Evolutionary conservation across 2,797 vertebrate genomes (phyloP).

Genomic region (Pipistrellus pipistrellus): DNA sequence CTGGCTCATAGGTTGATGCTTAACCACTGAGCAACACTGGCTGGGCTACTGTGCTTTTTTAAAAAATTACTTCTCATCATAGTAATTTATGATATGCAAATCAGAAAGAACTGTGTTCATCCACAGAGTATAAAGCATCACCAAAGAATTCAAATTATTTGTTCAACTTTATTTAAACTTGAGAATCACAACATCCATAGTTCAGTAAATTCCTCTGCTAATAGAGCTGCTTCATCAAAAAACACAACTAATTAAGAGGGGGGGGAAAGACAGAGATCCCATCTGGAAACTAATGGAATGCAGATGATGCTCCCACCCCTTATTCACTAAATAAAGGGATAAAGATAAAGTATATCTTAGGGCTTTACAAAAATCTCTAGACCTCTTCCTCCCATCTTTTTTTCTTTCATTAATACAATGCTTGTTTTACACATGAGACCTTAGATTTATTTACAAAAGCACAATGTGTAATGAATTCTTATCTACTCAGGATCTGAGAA

Average conservation of each 20-base stretch:
- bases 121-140: not conserved
- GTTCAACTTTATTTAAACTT: slow-evolving; percentile 65
- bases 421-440: slow-evolving; percentile 39
- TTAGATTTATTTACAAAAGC: slow-evolving; percentile 69
- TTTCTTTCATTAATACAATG: slow-evolving; percentile 18
- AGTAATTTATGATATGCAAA: slow-evolving; percentile 4
- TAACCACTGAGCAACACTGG: not conserved
- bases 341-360: slow-evolving; percentile 1
- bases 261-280: slow-evolving; percentile 17
- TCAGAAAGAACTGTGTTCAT: slow-evolving; percentile 41
- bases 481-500: slow-evolving; percentile 61
- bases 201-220: slow-evolving; percentile 5
- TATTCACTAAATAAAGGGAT: slow-evolving; percentile 12
- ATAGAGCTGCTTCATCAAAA: not conserved
- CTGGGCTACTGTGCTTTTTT: slow-evolving; percentile 17
- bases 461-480: slow-evolving; percentile 45
- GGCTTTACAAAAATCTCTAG: not conserved
- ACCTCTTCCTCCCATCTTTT: not conserved
- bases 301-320: not conserved
- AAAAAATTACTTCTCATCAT: slow-evolving; percentile 53
- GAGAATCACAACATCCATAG: slow-evolving; percentile 9
- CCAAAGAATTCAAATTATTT: slow-evolving; percentile 10
- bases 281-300: slow-evolving; percentile 31
- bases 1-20: too few species aligned
- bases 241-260: slow-evolving; percentile 4